Conservation (phyloP, 1,140 invertebrate genomes). For the Spodoptera frugiperda region DNA sequence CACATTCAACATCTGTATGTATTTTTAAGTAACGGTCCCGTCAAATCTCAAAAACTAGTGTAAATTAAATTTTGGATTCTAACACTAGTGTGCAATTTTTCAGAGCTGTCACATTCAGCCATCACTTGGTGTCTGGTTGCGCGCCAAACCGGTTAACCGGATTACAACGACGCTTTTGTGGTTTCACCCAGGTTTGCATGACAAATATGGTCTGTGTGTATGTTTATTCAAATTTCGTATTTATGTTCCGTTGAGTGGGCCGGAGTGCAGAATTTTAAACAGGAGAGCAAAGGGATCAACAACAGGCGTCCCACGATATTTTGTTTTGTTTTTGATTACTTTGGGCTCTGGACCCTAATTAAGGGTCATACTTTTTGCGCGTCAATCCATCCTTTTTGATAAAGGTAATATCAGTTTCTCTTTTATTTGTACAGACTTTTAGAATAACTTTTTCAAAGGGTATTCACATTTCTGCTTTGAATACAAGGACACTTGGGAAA, state of each 20-base stretch:
- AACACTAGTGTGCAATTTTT: constrained; percentile 32
- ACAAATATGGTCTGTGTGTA: constrained; percentile 47
- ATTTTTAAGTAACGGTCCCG: background rate
- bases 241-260: constrained; percentile 38
- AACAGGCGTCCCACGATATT: constrained; percentile 39
- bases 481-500: too few relatives aligned
- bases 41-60: constrained; percentile 22
- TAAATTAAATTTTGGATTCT: constrained; percentile 35
- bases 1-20: background rate
- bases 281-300: constrained; percentile 39
- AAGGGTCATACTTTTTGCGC: constrained; percentile 27
- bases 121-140: constrained; percentile 52
- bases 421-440: constrained; percentile 32
- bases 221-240: constrained; percentile 56
- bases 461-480: background rate
- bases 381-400: constrained; percentile 42
- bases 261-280: constrained; percentile 43
- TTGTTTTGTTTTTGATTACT: constrained; percentile 50
- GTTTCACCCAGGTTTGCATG: constrained; percentile 52
- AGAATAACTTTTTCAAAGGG: constrained; percentile 8
- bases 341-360: constrained; percentile 45
- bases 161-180: constrained; percentile 63
- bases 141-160: constrained; percentile 60
- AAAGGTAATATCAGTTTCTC: constrained; percentile 9
- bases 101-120: constrained; percentile 50